Base-by-base conservation (phyloP, 2,888 invertebrate genomes). In the Eremobia ochroleuca region DNA sequence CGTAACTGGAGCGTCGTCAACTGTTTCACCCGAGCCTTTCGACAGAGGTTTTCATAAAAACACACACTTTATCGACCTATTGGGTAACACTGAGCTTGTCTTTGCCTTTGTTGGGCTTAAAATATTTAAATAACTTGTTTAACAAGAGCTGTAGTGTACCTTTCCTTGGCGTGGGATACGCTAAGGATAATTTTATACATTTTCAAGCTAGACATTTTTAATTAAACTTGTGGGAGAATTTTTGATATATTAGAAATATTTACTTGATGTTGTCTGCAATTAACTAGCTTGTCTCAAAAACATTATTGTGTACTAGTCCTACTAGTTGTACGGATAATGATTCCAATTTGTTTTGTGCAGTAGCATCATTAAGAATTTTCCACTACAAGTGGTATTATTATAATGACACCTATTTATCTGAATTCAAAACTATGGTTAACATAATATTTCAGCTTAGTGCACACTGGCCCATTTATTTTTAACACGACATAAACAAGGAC, bases 111-210 rank as follows among this genome's bases (percentile, higher is more conserved):
- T 81, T 76, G 66, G 69, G n/a, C 15, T 65, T 43, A 43, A 72
- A 68, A 79, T 79, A 76, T 73, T 86, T 72, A 79, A 88, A 79
- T 83, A 81, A 82, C 79, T 78, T 84, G 76, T 81, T 79, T 77
- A 68, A 81, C 81, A 69, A 76, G 76, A 68, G 34, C 43, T 71
- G 65, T 68, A 46, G 37, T 37, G 55, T 62, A 66, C 68, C 52
- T 37, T 52, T 68, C 49, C 59, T 75, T 68, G 59, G 55, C 70
- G 73, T 73, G 69, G 74, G 69, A 40, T 65, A 65, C 49, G 62
- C 31, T 52, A 67, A 71, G 70, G 43, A 73, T 82, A 81, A 82
- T 74, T 76, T 73, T 77, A 78, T 77, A 77, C 73, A 82, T 82
- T 74, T 79, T 55, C 21, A 64, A 76, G 67, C 49, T 71, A 64